Evolutionary conservation across 2,888 invertebrate genomes (phyloP), one percentile per base, ranked within the genome.

Genomic region (Drosophila engyochracea): DNA sequence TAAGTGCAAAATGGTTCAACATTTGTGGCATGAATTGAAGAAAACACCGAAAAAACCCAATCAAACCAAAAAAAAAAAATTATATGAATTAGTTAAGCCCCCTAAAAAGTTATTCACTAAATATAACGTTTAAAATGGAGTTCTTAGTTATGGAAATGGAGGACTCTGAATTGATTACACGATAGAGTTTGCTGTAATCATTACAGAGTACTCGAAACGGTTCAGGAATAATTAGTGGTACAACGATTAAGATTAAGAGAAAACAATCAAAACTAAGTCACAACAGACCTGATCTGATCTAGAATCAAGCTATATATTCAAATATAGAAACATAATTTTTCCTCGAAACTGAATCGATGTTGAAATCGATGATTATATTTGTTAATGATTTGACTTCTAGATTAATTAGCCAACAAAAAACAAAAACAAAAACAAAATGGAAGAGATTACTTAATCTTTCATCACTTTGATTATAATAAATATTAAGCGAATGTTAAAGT

Each of bases 401-500:
- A 16, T 16, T 25, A 25, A 47, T 25, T 4, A 0, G 1, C 41
- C 41, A 2, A 28, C 3, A 12, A 6, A 30, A 30, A 10, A 16
- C 33, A 12, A 12, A 33, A 7, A 0, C 19, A 12, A 22, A 33
- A 4, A 1, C n/a, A n/a, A 22, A 25, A 47, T 25, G 1, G 16
- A 9, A 47, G 4, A 25, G 9, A 10, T 25, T 25, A 47, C 2
- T 47, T 47, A 16, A 47, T 16, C 14, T 47, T 19, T 16, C 3
- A 19, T 22, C 14, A 25, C 14, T 10, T 22, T 6, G 28, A 19
- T 35, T 25, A 35, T 37, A 58, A 19, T 19, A 49, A 22, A 37
- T 10, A 33, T 25, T 4, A 62, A 16, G 66, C 66, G 22, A 39
- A 52, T 63, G 52, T 64, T 66, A 44, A 66, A 53, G 66, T 41